phyloP scores from a whole-genome alignment of 2,113 vertebrate genomes.

The Clarias gariepinus region DNA sequence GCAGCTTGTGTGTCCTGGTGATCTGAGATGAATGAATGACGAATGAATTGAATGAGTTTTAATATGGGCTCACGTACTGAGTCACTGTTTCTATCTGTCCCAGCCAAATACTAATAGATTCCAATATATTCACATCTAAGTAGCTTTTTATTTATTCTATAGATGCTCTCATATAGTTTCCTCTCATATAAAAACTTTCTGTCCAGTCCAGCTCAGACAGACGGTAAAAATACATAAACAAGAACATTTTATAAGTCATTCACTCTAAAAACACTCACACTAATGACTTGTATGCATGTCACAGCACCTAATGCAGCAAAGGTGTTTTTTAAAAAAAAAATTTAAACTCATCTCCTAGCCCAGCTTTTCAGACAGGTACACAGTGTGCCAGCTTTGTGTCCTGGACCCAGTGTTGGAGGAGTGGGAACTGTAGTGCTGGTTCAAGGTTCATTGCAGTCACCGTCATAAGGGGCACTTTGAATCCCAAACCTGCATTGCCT shows the following conservation, averaged over 20 bases:
- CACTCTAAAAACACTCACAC: conserved; percentile 52
- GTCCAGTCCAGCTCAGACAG: conserved; percentile 78
- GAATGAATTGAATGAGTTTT: not conserved
- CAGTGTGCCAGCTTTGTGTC: conserved; percentile 59
- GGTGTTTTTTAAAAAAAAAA: conserved; percentile 40
- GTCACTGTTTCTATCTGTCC: conserved; percentile 1
- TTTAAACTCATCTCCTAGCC: conserved; percentile 36
- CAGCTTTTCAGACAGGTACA: conserved; percentile 42
- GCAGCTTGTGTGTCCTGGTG: conserved; percentile 44
- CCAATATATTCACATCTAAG: conserved; percentile 16
- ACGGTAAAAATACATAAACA: conserved; percentile 43
- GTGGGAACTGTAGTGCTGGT: conserved; percentile 29
- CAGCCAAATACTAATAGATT: conserved; percentile 12
- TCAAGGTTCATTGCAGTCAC: conserved; percentile 45
- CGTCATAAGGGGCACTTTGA: conserved; percentile 23
- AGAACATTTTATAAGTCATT: conserved; percentile 32
- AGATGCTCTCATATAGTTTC: conserved; percentile 52
- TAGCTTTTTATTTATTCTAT: conserved; percentile 6
- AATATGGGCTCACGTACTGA: not conserved
- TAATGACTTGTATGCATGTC: conserved; percentile 53
- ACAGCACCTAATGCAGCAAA: conserved; percentile 65
- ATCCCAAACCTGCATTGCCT: conserved; percentile 34
- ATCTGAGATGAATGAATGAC: conserved; percentile 6
- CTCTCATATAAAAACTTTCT: conserved; percentile 47
- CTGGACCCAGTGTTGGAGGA: conserved; percentile 41